Evolutionary conservation across 2,797 vertebrate genomes (phyloP), one percentile per base, ranked within the genome.

Genomic region (Galago senegalensis): DNA sequence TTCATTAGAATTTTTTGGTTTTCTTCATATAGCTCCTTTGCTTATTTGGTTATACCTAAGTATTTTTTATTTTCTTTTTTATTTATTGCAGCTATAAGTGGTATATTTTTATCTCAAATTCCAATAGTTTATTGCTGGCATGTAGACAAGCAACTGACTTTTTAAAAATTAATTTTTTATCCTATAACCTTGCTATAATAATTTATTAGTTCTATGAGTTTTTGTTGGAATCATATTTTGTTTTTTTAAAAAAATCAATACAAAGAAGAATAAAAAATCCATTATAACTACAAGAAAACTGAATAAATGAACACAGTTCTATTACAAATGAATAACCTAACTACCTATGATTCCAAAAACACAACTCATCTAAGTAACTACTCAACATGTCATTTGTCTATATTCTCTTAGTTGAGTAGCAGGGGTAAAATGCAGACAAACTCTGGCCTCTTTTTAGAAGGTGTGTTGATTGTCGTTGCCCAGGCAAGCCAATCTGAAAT

Each of bases 21-120:
- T 90, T 87, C 53, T 61, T 94, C 85, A 65, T 31, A 34, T 27
- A 69, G 40, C n/a, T 63, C 11, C 37, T 85, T 10, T 63, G 46
- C 7, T 14, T 69, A 61, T 77, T 75, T 87, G 53, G 63, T 76
- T 87, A 79, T 60, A 75, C 3, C 7, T 85, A 53, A 81, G 1
- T 49, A 58, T 86, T 95, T 85, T 43, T 73, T 58, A 25, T 37
- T 25, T 79, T 79, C 31, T 34, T 56, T 37, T 80, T 23, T 40
- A 17, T 8, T 79, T 70, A 53, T 21, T 93, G 49, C 25, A 58
- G 25, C 43, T 76, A 21, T 56, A 91, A 81, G 73, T 82, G 12
- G 16, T 65, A 12, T 75, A 23, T 83, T 63, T 91, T 87, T 81
- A 76, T 84, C 90, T 94, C 49, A 84, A 75, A 91, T 69, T 77